A percentile compares a stretch with the other conserved stretches of the same genome.
These are phyloP conservation scores for Ramphastos sulfuratus DNA, from an alignment of 2,113 vertebrate genomes.

Conservation along the genomic window DNA sequence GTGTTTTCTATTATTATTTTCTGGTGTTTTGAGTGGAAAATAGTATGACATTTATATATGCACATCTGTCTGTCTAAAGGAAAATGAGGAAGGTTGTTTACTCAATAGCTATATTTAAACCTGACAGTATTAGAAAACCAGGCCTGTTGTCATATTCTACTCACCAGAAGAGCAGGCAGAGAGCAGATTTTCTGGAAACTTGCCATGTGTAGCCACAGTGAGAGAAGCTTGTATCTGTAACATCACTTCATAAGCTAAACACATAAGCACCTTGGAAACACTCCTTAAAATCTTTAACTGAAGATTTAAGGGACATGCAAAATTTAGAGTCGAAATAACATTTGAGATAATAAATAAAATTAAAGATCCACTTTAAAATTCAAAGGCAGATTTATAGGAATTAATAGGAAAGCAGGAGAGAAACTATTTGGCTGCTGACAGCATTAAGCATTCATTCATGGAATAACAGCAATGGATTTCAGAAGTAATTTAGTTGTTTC, in stretches of 20 bases:
- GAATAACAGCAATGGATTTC: conserved; percentile 19
- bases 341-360: background rate
- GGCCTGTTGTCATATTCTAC: background rate
- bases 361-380: background rate
- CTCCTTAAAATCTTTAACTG: background rate
- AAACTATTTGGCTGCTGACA: background rate
- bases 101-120: background rate
- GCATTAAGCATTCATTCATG: background rate
- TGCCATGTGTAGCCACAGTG: background rate
- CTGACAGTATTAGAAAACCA: background rate
- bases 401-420: background rate
- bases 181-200: background rate
- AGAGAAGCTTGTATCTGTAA: background rate
- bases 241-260: background rate
- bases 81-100: background rate
- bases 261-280: background rate
- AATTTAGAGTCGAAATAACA: background rate
- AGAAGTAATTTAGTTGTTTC: conserved; percentile 44
- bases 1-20: background rate
- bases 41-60: too few species aligned
- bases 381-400: background rate
- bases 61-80: background rate
- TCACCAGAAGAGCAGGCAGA: background rate
- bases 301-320: background rate
- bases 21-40: background rate